Evolutionary conservation across 2,888 invertebrate genomes (phyloP).

Genomic region (Napeogenes sylphis): DNA sequence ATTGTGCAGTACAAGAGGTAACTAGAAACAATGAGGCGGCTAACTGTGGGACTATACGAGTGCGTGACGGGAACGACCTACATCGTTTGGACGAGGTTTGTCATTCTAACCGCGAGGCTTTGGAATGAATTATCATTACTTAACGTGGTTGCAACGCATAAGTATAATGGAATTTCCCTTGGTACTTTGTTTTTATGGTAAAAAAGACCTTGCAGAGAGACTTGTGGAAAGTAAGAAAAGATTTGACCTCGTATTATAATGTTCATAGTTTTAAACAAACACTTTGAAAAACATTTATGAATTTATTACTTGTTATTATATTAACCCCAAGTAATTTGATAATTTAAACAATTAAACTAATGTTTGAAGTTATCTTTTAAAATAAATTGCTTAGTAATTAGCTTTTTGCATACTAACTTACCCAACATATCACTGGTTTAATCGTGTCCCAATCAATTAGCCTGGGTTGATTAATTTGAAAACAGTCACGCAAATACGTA

Average conservation of each 20-base stretch:
- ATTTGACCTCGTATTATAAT: too few relatives aligned
- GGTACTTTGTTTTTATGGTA: conserved; percentile 16
- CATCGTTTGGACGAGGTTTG: conserved; percentile 46
- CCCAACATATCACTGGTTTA: conserved; percentile 30
- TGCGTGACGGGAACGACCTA: conserved; percentile 59
- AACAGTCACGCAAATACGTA: conserved; percentile 38
- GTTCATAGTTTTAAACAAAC: too few relatives aligned
- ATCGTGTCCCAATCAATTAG: conserved; percentile 40
- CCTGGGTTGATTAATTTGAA: conserved; percentile 41
- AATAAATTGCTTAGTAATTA: conserved; percentile 13
- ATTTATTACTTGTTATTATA: too few relatives aligned
- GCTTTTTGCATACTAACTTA: conserved; percentile 34
- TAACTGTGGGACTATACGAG: conserved; percentile 47
- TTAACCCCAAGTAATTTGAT: too few relatives aligned
- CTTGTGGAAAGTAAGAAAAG: neutral
- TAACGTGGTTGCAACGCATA: conserved; percentile 41
- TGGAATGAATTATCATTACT: conserved; percentile 63
- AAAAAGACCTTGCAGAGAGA: conserved; percentile 8
- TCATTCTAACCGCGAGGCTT: conserved; percentile 53
- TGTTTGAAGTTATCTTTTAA: too few relatives aligned
- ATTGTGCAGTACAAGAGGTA: conserved; percentile 29
- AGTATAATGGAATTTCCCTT: conserved; percentile 28
- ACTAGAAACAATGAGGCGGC: conserved; percentile 42
- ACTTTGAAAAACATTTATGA: too few relatives aligned
- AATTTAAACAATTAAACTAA: too few relatives aligned